A percentile compares a stretch with the other conserved stretches of the same genome.
phyloP scores from a whole-genome alignment of 2,797 vertebrate species.

The Tadarida brasiliensis region DNA sequence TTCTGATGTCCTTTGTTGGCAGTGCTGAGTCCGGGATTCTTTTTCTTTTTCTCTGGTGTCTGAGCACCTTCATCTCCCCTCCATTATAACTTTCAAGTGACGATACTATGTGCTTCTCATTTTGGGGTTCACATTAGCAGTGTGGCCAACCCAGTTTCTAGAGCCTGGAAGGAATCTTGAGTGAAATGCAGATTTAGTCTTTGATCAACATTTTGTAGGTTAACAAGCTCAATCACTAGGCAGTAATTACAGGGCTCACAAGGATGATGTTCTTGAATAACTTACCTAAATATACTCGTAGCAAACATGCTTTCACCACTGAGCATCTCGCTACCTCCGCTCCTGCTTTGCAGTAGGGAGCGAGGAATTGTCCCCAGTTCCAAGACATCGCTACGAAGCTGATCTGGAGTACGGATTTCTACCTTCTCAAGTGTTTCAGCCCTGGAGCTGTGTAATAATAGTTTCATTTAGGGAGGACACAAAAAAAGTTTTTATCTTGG shows the following conservation, averaged over 20 bases:
- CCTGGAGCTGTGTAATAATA: not conserved
- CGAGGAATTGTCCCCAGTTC: conserved; percentile 10
- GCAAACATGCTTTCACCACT: conserved; percentile 50
- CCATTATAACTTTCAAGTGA: not conserved
- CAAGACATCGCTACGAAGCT: conserved; percentile 44
- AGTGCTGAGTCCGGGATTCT: not conserved
- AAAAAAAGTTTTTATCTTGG: conserved; percentile 25
- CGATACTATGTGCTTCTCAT: conserved; percentile 36
- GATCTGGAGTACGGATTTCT: conserved; percentile 8
- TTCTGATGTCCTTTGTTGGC: not conserved
- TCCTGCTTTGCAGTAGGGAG: not conserved
- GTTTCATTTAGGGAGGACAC: conserved; percentile 6
- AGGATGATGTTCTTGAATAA: conserved; percentile 68
- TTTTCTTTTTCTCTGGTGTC: not conserved
- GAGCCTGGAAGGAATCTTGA: conserved; percentile 59
- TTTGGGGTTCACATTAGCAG: conserved; percentile 31
- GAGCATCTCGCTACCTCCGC: not conserved
- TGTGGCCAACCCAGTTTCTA: conserved; percentile 29
- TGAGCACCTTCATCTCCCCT: not conserved
- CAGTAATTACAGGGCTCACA: conserved; percentile 64
- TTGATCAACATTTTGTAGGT: conserved; percentile 77
- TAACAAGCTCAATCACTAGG: conserved; percentile 60
- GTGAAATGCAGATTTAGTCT: conserved; percentile 75
- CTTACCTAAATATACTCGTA: conserved; percentile 46
- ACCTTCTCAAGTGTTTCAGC: conserved; percentile 44